Conservation (phyloP, 2,888 invertebrate species). For the Ennomos quercinarius region DNA sequence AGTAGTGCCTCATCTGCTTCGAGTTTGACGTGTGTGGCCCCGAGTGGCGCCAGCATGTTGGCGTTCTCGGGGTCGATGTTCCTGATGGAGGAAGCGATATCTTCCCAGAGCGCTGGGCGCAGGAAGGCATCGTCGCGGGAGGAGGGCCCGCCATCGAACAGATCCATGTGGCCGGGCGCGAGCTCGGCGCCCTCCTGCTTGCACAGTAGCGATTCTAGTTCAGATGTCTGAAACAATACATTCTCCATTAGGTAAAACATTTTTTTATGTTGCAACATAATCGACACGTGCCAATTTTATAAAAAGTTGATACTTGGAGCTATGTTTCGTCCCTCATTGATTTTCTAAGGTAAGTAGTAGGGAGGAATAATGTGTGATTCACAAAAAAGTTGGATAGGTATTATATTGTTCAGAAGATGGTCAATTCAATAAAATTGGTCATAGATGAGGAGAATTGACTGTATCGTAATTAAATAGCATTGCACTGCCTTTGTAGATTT, state of each 20-base stretch:
- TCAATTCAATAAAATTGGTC: no score
- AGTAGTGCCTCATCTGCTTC: constrained; percentile 88
- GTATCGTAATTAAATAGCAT: background rate
- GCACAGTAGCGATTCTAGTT: constrained; percentile 92
- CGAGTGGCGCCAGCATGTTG: constrained; percentile 91
- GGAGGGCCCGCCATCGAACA: constrained; percentile 82
- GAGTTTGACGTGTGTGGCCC: constrained; percentile 90
- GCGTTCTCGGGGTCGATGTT: constrained; percentile 96
- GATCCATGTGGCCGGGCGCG: constrained; percentile 87
- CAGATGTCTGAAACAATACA: constrained; percentile 88
- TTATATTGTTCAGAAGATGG: no score
- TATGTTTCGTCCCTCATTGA: no score
- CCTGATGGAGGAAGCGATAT: constrained; percentile 95
- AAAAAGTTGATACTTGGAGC: no score
- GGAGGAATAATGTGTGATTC: no score
- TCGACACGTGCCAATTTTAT: no score
- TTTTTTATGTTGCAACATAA: no score
- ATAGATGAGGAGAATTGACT: background rate
- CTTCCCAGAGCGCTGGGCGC: constrained; percentile 95
- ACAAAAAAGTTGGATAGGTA: no score
- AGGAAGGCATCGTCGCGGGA: constrained; percentile 94
- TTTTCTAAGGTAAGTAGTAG: no score
- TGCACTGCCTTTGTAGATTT: background rate
- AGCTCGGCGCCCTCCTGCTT: constrained; percentile 89
- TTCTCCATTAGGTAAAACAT: background rate